These are phyloP conservation scores for Eilema depressum DNA, from an alignment of 2,888 invertebrate species.

Conservation along the genomic window DNA sequence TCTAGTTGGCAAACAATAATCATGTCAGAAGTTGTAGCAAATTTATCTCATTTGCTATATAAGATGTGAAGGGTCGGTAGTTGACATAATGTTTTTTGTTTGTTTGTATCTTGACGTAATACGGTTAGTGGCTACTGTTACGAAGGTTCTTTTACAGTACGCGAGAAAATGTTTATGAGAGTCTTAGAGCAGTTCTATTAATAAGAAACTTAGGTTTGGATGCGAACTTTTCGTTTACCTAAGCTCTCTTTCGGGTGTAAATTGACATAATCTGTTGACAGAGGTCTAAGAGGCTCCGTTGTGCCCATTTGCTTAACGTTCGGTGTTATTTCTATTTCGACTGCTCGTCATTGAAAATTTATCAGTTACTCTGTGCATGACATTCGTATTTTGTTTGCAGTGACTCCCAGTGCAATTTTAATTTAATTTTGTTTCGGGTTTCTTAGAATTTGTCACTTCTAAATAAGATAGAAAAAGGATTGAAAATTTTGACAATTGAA, in stretches of 20 bases:
- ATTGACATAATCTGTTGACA: constrained; percentile 40
- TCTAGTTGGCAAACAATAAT: constrained; percentile 22
- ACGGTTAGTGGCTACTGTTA: constrained; percentile 10
- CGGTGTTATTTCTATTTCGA: no score
- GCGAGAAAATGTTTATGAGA: constrained; percentile 15
- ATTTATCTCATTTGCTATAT: constrained; percentile 13
- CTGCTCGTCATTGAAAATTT: no score
- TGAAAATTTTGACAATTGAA: no score
- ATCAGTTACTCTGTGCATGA: not conserved
- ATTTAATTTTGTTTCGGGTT: no score
- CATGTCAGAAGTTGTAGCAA: constrained; percentile 4
- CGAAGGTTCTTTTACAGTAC: constrained; percentile 8
- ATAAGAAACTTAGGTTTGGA: constrained; percentile 19
- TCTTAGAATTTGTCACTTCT: no score
- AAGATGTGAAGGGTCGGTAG: constrained; percentile 15
- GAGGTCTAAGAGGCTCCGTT: constrained; percentile 17
- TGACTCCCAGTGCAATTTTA: no score
- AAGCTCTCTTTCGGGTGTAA: constrained; percentile 29
- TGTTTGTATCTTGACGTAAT: constrained; percentile 14
- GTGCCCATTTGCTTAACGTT: no score
- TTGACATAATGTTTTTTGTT: constrained; percentile 16
- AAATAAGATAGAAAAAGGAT: no score
- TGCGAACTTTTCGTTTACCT: constrained; percentile 46
- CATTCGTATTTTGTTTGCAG: no score
- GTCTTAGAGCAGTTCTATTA: constrained; percentile 20